Conservation (phyloP, 2,113 vertebrate species). For the Hippotragus niger region DNA sequence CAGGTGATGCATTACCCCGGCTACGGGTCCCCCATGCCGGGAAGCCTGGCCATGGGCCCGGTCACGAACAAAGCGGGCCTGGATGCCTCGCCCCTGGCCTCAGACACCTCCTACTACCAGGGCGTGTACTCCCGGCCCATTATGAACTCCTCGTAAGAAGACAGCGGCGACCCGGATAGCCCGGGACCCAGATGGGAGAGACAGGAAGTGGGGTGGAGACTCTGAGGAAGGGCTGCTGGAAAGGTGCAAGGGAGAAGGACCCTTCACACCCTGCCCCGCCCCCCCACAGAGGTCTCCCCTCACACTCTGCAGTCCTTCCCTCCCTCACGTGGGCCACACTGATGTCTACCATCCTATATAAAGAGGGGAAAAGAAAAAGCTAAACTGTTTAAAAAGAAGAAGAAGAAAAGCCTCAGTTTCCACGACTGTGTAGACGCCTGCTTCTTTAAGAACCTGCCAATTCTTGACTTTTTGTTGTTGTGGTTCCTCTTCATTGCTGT, state of each 20-base stretch:
- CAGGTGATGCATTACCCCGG: constrained; percentile 99
- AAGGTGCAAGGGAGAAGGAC: constrained; percentile 36
- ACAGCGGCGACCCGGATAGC: not conserved
- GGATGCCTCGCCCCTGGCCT: constrained; percentile 90
- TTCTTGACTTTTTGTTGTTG: constrained; percentile 67
- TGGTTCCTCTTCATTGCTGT: constrained; percentile 79
- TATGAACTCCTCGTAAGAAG: constrained; percentile 95
- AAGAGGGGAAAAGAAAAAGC: not conserved
- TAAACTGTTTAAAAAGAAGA: not conserved
- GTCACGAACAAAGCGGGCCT: constrained; percentile 94
- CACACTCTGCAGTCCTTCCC: not conserved
- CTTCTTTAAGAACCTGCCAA: constrained; percentile 35
- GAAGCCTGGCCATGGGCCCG: constrained; percentile 94
- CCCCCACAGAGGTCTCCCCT: not conserved
- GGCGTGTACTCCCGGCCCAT: constrained; percentile 97
- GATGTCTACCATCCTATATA: not conserved
- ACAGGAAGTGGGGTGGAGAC: not conserved
- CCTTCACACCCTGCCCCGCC: not conserved
- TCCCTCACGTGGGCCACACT: not conserved
- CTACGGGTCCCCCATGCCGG: constrained; percentile 94
- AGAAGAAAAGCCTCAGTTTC: not conserved
- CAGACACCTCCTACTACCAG: constrained; percentile 94
- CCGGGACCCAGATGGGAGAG: not conserved
- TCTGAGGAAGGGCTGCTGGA: not conserved
- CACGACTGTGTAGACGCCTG: constrained; percentile 45